phyloP scores from a whole-genome alignment of 2,888 invertebrate genomes.

The Erynnis tages region DNA sequence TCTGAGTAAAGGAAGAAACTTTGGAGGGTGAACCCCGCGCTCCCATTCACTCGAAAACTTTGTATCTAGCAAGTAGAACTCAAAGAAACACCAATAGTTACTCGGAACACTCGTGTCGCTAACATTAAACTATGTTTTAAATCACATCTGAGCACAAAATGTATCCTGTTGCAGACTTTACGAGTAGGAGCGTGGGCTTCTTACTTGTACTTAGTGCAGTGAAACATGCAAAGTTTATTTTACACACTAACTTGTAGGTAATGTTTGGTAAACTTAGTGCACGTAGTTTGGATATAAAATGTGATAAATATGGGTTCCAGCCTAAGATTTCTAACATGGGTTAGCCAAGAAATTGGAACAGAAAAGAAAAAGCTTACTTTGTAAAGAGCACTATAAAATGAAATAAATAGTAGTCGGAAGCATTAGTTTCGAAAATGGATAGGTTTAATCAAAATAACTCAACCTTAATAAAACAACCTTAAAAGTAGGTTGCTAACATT shows the following conservation, averaged over 20 bases:
- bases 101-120: constrained; percentile 20
- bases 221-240: not conserved
- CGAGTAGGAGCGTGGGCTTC: not conserved
- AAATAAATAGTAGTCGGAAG: too few species aligned
- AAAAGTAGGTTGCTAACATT: too few species aligned
- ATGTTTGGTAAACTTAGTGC: not conserved
- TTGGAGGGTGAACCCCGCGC: constrained; percentile 24
- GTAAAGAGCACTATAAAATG: too few species aligned
- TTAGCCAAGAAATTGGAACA: too few species aligned
- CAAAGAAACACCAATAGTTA: constrained; percentile 28
- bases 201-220: constrained; percentile 5
- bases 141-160: constrained; percentile 14
- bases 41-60: constrained; percentile 12
- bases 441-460: too few species aligned
- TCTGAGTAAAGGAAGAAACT: constrained; percentile 30
- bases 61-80: constrained; percentile 18
- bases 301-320: too few species aligned
- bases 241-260: not conserved
- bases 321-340: too few species aligned
- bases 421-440: too few species aligned
- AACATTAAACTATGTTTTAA: constrained; percentile 21
- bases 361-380: too few species aligned
- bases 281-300: too few species aligned
- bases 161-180: constrained; percentile 1
- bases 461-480: too few species aligned